Evolutionary conservation across 2,113 vertebrate species (phyloP).

Genomic region (Odocoileus virginianus): DNA sequence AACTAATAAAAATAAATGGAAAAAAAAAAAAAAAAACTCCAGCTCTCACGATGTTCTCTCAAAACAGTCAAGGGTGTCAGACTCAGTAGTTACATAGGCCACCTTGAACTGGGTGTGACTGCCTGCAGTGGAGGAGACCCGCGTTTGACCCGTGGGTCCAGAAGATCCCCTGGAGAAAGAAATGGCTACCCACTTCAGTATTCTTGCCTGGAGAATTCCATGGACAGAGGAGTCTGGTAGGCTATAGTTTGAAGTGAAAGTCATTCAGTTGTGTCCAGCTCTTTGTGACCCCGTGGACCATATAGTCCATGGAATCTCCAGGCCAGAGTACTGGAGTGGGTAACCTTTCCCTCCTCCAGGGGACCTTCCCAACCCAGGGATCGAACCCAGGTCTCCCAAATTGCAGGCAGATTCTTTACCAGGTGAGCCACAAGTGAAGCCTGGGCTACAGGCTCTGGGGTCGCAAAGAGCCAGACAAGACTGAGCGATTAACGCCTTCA

Average conservation of each 20-base stretch:
- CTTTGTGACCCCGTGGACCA: background rate
- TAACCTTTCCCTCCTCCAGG: background rate
- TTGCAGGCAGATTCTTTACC: background rate
- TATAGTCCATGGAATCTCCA: background rate
- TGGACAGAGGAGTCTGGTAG: background rate
- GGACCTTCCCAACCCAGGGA: background rate
- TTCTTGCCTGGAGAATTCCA: background rate
- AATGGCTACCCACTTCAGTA: background rate
- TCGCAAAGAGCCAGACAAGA: background rate
- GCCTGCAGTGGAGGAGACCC: background rate
- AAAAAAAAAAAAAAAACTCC: background rate
- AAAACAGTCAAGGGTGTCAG: background rate
- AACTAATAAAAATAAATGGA: too few relatives aligned
- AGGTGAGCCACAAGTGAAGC: background rate
- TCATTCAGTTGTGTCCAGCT: background rate
- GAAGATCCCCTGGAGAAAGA: background rate
- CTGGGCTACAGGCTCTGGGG: background rate
- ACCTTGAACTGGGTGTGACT: background rate
- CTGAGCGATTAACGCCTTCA: background rate
- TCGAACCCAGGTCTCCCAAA: background rate
- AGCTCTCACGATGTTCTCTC: background rate
- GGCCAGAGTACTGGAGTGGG: background rate
- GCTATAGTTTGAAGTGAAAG: background rate
- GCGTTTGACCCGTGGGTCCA: background rate
- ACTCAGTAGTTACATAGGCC: background rate